Base-by-base conservation (phyloP, 2,797 vertebrate species). In the Ispidina lecontei region DNA sequence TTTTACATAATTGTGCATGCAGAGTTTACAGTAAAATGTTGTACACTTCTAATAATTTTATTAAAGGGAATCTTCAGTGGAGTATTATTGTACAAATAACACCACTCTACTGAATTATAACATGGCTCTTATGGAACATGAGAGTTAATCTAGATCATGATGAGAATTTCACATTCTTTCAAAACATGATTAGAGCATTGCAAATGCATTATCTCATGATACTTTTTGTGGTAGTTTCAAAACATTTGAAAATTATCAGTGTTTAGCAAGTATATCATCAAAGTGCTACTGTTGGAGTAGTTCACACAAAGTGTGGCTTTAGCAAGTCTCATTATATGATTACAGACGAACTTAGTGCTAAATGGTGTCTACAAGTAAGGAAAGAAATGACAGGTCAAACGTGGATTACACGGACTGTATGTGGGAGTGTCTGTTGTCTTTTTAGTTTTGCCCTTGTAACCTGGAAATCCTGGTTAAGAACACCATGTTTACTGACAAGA, bases 261-360 rank as follows among this genome's bases (percentile, higher is more conserved):
- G 35, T 68, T 81, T 46, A 84, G 22, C 22, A 26, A 69, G 44
- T 29, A 37, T 41, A 82, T 77, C 4, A 41, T 84, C 8, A 75
- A 76, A 89, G 74, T 77, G 29, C 49, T 73, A 3, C 60, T 74
- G 68, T 39, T 73, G 60, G 59, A 71, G 33, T 68, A 41, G 31
- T 70, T 71, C 35, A 78, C 49, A 65, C 11, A 10, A 60, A 91
- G 71, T 92, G 77, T 89, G 73, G 52, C 77, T 88, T 94, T 78
- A 91, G 82, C 39, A 87, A 95, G 93, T 96, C 89, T 92, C 63
- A 88, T 94, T 93, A 87, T 62, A 71, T 92, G 86, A 75, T 95
- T 95, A 94, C 69, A 80, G 70, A n/a, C 28, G 4, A 91, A 35
- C 79, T 93, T 95, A 81, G 64, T 25, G 35, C 90, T 90, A 79